Base-by-base conservation (phyloP, 2,888 invertebrate species). In the Seira sanloemensis region DNA sequence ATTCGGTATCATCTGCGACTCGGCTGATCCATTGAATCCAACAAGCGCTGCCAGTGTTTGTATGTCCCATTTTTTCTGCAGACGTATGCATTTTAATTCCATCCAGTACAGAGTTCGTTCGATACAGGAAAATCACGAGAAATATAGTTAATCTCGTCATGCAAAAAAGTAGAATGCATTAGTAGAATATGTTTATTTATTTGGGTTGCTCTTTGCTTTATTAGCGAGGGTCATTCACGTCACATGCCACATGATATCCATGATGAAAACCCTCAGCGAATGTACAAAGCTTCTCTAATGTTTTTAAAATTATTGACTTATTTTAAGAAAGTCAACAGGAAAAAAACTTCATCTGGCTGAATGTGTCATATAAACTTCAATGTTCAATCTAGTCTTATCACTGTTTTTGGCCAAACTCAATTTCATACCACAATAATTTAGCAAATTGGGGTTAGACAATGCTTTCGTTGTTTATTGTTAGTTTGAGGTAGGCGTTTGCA, bases 1-100 rank as follows among this genome's bases (percentile, higher is more conserved):
- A n/a, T n/a, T n/a, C n/a, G n/a, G n/a, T 9, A 66, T 75, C 75
- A 46, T 66, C 66, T 65, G 46, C 75, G 27, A 66, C 27, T 37
- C 75, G 75, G 75, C 75, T 75, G 75, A 65, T 75, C 46, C 75
- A 75, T 75, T 46, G n/a, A n/a, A n/a, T n/a, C 66, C 65, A 18
- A 58, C 73, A 27, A 27, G 25, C 18, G 23, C 12, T 16, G n/a
- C 71, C 68, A 26, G 24, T 67, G 62, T 18, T 27, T 21, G 4
- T 21, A 16, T 65, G 74, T 62, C 62, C 74, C 37, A 74, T 65
- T 74, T 74, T 73, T 74, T 37, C 24, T 58, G 74, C 74, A 74
- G 74, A 74, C 65, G 26, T 65, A 27, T 73, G 74, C 62, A 62
- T 26, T 16, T 37, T 18, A 4, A n/a, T n/a, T 58, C 58, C 9